Conservation (phyloP, 2,797 vertebrate species). For the Aulostomus chinensis region DNA sequence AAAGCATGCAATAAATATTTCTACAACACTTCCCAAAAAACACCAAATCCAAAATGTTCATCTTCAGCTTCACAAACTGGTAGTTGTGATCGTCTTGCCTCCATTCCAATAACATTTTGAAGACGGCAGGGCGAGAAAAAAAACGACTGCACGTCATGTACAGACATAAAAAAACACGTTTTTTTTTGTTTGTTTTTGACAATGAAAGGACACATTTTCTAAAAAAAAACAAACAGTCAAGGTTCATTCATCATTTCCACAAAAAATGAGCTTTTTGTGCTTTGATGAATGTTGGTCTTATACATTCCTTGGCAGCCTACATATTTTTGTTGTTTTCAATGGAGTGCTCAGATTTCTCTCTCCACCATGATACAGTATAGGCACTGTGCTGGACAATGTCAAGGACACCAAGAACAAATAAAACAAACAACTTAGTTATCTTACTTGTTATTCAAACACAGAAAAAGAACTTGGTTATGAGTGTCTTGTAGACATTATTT, state of each 20-base stretch:
- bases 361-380: conserved; percentile 59
- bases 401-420: conserved; percentile 48
- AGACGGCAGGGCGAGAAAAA: conserved; percentile 15
- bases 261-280: conserved; percentile 39
- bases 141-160: conserved; percentile 37
- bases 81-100: conserved; percentile 6
- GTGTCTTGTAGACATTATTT: conserved; percentile 36
- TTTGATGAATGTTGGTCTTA: conserved; percentile 44
- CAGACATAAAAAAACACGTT: conserved; percentile 41
- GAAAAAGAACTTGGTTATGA: conserved; percentile 33
- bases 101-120: conserved; percentile 10
- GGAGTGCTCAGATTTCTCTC: conserved; percentile 63
- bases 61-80: conserved; percentile 9
- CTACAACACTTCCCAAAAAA: no score
- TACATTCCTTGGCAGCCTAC: conserved; percentile 63
- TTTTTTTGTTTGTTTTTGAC: conserved; percentile 37
- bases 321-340: conserved; percentile 48
- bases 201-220: conserved; percentile 17
- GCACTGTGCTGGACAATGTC: conserved; percentile 70
- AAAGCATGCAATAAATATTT: conserved; percentile 71
- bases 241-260: conserved; percentile 14
- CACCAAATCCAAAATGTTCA: conserved; percentile 7
- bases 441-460: conserved; percentile 31
- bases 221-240: conserved; percentile 14
- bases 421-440: conserved; percentile 42